Conservation (phyloP, 2,888 invertebrate genomes). For the Apeira syringaria region DNA sequence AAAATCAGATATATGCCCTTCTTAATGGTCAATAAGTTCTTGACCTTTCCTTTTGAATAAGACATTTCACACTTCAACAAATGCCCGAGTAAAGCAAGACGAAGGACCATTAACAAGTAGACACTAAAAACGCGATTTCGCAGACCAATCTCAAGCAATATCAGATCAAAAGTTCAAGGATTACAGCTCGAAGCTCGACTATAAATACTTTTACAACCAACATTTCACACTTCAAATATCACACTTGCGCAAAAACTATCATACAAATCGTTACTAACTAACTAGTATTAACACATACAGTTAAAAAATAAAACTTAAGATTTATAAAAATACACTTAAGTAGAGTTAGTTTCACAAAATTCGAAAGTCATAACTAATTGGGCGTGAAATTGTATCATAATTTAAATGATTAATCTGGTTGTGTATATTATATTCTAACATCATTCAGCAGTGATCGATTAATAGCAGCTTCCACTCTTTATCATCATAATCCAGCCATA, state of each 20-base stretch:
- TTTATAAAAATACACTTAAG: too few relatives aligned
- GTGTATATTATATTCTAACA: too few relatives aligned
- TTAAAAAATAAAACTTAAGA: too few relatives aligned
- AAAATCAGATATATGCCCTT: slow-evolving; percentile 8
- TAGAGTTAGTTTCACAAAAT: too few relatives aligned
- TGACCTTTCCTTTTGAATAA: background rate
- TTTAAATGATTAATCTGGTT: too few relatives aligned
- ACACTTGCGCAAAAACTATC: background rate
- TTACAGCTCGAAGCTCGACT: background rate
- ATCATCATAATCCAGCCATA: too few relatives aligned
- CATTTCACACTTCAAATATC: background rate
- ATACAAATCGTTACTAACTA: background rate
- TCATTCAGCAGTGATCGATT: too few relatives aligned
- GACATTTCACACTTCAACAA: background rate
- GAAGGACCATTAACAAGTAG: background rate
- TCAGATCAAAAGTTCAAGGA: slow-evolving; percentile 9
- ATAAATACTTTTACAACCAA: slow-evolving; percentile 6
- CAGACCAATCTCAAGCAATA: background rate
- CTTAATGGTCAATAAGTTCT: background rate
- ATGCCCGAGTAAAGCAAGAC: background rate
- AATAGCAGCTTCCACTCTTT: too few relatives aligned
- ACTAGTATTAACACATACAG: background rate
- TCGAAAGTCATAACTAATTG: too few relatives aligned
- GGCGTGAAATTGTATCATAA: background rate
- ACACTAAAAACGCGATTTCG: background rate